A percentile compares a stretch with the other conserved stretches of the same genome.
Conservation (phyloP, 92 coral and sea anemone species). For the Galaxea fascicularis region DNA sequence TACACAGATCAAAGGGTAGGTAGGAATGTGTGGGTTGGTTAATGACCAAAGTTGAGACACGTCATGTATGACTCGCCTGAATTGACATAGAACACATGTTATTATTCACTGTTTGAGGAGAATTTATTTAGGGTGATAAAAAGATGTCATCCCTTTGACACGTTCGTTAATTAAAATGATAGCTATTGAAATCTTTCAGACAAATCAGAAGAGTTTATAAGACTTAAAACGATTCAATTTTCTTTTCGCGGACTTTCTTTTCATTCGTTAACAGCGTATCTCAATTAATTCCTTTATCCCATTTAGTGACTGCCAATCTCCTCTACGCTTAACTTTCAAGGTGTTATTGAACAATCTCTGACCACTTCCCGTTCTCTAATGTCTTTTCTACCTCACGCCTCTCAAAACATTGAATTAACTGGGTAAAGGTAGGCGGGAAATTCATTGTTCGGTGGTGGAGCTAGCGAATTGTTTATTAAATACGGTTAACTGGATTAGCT, state of each 20-base stretch:
- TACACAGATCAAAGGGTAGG: slow-evolving; percentile 87
- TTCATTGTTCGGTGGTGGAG: slow-evolving; percentile 56
- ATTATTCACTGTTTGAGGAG: slow-evolving; percentile 97
- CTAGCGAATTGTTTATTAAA: slow-evolving; percentile 59
- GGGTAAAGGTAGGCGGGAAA: slow-evolving; percentile 77
- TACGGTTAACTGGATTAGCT: slow-evolving; percentile 66
- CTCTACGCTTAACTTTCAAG: slow-evolving; percentile 72
- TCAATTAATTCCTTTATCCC: slow-evolving; percentile 91
- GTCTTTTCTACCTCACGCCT: slow-evolving; percentile 87
- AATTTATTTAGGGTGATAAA: slow-evolving; percentile 98
- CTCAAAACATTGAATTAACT: slow-evolving; percentile 72
- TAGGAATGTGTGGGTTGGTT: slow-evolving; percentile 90
- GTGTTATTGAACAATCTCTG: slow-evolving; percentile 83
- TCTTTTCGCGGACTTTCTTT: slow-evolving; percentile 68
- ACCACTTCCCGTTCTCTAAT: slow-evolving; percentile 86
- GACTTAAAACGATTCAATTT: slow-evolving; percentile 80
- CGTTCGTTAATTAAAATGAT: slow-evolving; percentile 95
- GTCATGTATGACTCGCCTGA: slow-evolving; percentile 92
- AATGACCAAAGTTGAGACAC: slow-evolving; percentile 82
- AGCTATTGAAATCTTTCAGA: slow-evolving; percentile 90
- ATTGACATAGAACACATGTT: slow-evolving; percentile 99
- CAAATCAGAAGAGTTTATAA: slow-evolving; percentile 81
- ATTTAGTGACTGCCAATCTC: slow-evolving; percentile 84
- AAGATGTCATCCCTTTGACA: slow-evolving; percentile 95
- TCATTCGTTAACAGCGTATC: slow-evolving; percentile 92